Conservation (phyloP, 2,888 invertebrate species). For the Marronus borbonicus region DNA sequence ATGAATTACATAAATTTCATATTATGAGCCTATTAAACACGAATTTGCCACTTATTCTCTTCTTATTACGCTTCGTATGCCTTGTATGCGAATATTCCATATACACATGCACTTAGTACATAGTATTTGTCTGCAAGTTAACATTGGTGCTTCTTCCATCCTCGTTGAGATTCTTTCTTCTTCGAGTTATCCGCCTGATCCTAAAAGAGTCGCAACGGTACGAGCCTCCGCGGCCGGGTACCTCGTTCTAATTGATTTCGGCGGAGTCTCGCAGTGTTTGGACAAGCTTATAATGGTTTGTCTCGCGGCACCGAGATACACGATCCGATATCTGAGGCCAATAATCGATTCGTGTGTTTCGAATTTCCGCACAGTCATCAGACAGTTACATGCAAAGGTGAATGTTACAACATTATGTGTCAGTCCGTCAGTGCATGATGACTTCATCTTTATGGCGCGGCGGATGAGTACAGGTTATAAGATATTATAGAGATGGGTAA, state of each 20-base stretch:
- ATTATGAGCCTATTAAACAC: constrained; percentile 14
- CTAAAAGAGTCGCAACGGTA: neutral
- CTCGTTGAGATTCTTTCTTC: neutral
- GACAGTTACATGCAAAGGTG: constrained; percentile 64
- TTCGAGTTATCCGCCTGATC: constrained; percentile 1
- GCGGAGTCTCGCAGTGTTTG: constrained; percentile 64
- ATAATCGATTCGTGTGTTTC: constrained; percentile 65
- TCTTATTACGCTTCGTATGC: constrained; percentile 4
- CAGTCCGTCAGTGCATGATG: constrained; percentile 60
- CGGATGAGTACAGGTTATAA: neutral
- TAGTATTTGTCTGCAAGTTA: neutral
- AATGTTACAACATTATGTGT: constrained; percentile 63
- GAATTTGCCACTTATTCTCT: constrained; percentile 19
- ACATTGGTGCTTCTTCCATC: constrained; percentile 5
- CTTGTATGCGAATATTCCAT: neutral
- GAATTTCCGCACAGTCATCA: constrained; percentile 61
- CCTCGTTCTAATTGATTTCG: constrained; percentile 65
- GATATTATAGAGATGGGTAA: constrained; percentile 18
- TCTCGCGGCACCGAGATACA: constrained; percentile 66
- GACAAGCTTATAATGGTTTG: constrained; percentile 66
- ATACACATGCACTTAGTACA: neutral
- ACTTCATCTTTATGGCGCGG: constrained; percentile 57
- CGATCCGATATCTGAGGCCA: constrained; percentile 64
- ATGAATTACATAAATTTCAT: neutral
- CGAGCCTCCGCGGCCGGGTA: constrained; percentile 20